Evolutionary conservation across 1,140 invertebrate genomes (phyloP), one percentile per base, ranked within the genome.

Genomic region (Ditylenchus dipsaci): DNA sequence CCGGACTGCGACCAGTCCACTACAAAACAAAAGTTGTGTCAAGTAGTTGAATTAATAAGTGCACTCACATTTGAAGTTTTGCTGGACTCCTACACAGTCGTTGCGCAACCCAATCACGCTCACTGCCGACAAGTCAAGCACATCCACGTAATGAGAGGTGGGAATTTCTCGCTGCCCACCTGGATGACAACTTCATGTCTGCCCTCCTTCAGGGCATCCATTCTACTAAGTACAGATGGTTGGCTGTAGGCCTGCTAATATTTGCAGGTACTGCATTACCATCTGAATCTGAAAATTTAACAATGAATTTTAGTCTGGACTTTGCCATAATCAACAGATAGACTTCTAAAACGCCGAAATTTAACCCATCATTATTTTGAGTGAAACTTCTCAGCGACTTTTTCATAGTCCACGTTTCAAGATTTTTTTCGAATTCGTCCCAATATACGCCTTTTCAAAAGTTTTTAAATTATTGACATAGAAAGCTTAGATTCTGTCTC

Each of bases 221-320:
- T 94, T 33, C 89, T 89, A 83, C 93, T 93, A 0, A n/a, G n/a
- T 92, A 91, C n/a, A 19, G 29, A 91, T 93, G 0, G 91, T 91
- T 71, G 89, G 89, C n/a, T n/a, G 43, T 45, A 45, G n/a, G n/a
- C n/a, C 11, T 11, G 43, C 43, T n/a, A 45, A 45, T 13, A n/a
- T n/a, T n/a, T n/a, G n/a, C n/a, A n/a, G n/a, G n/a, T n/a, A n/a
- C n/a, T n/a, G n/a, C n/a, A n/a, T n/a, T n/a, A 45, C 43, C 43
- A 45, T 45, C 43, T 45, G 11, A n/a, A n/a, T n/a, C n/a, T n/a
- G n/a, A n/a, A n/a, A n/a, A n/a, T n/a, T n/a, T n/a, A n/a, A n/a
- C n/a, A n/a, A n/a, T n/a, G n/a, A n/a, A n/a, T n/a, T n/a, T n/a
- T n/a, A n/a, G n/a, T n/a, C n/a, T n/a, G n/a, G n/a, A n/a, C n/a